Percentiles rank a stretch among this genome's conserved stretches.
Conservation (phyloP, 2,797 vertebrate genomes). For the Phrynocephalus vlangalii region DNA sequence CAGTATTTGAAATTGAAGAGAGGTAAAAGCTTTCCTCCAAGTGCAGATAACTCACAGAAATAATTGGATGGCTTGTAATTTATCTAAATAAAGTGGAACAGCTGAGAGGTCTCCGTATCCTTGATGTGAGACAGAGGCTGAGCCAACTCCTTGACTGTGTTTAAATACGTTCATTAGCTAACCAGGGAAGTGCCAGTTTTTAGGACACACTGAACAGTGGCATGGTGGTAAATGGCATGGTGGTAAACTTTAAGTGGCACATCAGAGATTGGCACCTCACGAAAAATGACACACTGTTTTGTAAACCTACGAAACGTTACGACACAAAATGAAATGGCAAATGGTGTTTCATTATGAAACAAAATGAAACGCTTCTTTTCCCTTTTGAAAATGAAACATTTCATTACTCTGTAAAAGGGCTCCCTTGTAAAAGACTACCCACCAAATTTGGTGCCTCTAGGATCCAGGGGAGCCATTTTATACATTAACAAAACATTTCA, state of each 20-base stretch:
- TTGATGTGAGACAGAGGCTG: neutral
- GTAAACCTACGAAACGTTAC: no score
- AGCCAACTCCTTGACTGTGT: neutral
- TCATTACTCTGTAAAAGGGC: no score
- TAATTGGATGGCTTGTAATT: constrained; percentile 29
- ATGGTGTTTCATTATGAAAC: no score
- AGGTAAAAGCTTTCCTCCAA: constrained; percentile 22
- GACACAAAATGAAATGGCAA: no score
- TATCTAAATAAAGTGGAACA: constrained; percentile 5
- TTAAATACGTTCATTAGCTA: neutral
- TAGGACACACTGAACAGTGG: neutral
- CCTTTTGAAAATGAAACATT: no score
- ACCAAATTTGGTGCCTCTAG: no score
- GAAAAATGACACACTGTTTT: no score
- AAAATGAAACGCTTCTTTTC: no score
- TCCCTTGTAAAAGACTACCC: no score
- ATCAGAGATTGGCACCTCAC: no score
- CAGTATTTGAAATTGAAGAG: constrained; percentile 7
- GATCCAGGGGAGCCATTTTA: no score
- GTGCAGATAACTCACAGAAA: constrained; percentile 1
- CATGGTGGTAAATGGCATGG: neutral
- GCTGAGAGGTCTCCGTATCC: neutral
- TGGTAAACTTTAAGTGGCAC: neutral
- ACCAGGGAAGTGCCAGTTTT: neutral
- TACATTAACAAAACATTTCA: no score